Evolutionary conservation across 2,797 vertebrate species (phyloP), one percentile per base, ranked within the genome.

Genomic region (Menidia menidia): DNA sequence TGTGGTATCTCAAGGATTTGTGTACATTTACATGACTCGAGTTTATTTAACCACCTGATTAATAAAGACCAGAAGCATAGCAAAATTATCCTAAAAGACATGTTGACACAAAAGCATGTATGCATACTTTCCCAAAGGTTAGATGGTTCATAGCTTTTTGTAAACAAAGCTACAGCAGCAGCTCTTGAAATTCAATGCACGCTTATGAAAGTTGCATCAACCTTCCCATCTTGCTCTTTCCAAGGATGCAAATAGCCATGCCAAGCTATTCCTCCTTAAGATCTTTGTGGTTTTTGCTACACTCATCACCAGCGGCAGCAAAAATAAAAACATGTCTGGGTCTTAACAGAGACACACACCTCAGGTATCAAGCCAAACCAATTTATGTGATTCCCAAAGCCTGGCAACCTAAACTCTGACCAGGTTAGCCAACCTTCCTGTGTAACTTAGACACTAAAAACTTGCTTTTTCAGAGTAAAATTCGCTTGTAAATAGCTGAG

Each of bases 401-500:
- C 47, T 75, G 58, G 56, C 66, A 81, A 57, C 42, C 47, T 6
- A 55, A 83, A 85, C 62, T 35, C 64, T 14, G 25, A 57, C 33
- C 67, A 6, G 68, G 82, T 42, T 56, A 56, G 19, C 71, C 6
- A 60, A 25, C 78, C 65, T 52, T 81, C 63, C 67, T 68, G 65
- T 69, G 56, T 73, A 43, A 69, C 70, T 33, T 64, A n/a, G 3
- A 83, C 67, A 57, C 6, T 31, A 2, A 77, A 70, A 56, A n/a
- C 39, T 44, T 43, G 11, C 65, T 60, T 19, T 78, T 79, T 43
- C 16, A 33, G 55, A 63, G 43, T 68, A 41, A 74, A 59, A 19
- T 57, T 64, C 87, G 88, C 74, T 12, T 93, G 90, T 93, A 92
- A 87, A 93, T 93, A 93, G 59, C 63, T 5, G 19, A 76, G 73